phyloP scores from a whole-genome alignment of 2,113 vertebrate species.

The Casuarius casuarius region DNA sequence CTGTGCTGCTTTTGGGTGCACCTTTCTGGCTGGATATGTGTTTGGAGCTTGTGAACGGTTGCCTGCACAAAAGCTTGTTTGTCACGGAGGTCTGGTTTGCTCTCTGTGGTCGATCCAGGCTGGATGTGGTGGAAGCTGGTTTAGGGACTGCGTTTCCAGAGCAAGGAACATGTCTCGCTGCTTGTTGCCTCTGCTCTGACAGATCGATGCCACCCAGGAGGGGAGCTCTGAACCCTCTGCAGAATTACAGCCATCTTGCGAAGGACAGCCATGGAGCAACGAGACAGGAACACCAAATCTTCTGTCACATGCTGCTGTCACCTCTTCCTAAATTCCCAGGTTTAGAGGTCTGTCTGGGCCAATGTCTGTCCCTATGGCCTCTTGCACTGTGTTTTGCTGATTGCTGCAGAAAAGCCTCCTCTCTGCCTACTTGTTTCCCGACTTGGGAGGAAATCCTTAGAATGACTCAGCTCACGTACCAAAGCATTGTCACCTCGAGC shows the following conservation, averaged over 20 bases:
- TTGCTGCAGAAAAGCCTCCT: not conserved
- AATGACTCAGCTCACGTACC: accelerated
- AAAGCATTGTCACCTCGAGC: not conserved
- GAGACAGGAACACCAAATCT: not conserved
- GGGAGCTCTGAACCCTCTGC: accelerated
- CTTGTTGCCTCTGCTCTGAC: not conserved
- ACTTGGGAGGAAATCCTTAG: not conserved
- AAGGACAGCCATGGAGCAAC: not conserved
- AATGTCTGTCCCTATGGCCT: not conserved
- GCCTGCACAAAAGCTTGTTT: not conserved
- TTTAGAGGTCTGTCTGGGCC: not conserved
- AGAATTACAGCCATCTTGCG: not conserved
- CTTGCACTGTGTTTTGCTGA: not conserved
- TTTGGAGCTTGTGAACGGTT: not conserved
- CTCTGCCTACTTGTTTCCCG: accelerated
- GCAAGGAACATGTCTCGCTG: not conserved
- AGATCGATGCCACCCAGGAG: not conserved
- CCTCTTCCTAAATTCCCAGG: not conserved
- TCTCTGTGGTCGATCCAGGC: not conserved
- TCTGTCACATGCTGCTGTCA: not conserved
- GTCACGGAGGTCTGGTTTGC: not conserved
- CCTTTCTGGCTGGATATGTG: too few species aligned
- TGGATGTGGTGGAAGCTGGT: not conserved
- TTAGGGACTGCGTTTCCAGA: not conserved
- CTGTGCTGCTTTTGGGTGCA: too few species aligned